Evolutionary conservation across 2,113 vertebrate genomes (phyloP), one percentile per base, ranked within the genome.

Genomic region (Chionis minor): DNA sequence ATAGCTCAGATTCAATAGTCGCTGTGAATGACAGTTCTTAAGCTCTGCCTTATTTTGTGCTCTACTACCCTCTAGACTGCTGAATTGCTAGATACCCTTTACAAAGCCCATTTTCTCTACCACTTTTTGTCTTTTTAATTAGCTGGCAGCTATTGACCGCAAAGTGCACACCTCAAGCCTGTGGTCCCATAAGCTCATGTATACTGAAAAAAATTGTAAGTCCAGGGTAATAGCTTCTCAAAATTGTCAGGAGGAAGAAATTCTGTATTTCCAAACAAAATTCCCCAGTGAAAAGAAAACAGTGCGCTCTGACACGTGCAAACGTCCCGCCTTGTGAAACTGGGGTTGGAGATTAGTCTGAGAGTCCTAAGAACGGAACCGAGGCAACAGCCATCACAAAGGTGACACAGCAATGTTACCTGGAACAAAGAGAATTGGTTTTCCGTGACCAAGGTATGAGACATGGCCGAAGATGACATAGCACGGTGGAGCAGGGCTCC

Each of bases 51-150:
- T 78, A 21, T 18, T 94, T 90, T 92, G 32, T 44, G 18, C 35
- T 30, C 20, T 88, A 0, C 58, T 67, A 22, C 14, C 23, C 27
- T 0, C 1, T 33, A 81, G n/a, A 22, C 28, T 2, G 1, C 19
- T 81, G 40, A 77, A 55, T 26, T 54, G n/a, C 30, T 81, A 51
- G 26, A 56, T 72, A 32, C 13, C 7, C 45, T 61, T 86, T 32
- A 54, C 14, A 66, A 87, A 78, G 11, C 18, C 5, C 6, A 19
- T 70, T 65, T 92, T 81, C 28, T 70, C 30, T 28, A 8, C 70
- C 4, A 2, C 6, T 47, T 74, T 85, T 40, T 70, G 35, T 40
- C 38, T 56, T 77, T 83, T 74, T 62, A 70, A 33, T 52, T 78
- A 14, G 4, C 32, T 86, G 40, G 15, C 22, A 69, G 3, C 14